Conservation (phyloP, 2,888 invertebrate genomes). For the Pegoplata infirma region DNA sequence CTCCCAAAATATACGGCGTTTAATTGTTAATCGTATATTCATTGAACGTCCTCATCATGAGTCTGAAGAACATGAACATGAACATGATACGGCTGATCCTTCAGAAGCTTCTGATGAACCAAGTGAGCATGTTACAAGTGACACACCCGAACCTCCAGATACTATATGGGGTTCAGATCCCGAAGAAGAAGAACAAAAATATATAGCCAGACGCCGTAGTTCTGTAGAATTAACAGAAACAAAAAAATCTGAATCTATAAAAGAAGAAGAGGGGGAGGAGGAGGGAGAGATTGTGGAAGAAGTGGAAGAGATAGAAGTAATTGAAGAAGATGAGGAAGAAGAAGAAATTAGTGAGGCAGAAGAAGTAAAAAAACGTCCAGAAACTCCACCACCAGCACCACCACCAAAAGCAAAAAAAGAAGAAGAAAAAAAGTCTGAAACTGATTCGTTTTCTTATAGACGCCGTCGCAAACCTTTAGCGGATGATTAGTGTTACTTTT, state of each 20-base stretch:
- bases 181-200: slow-evolving; percentile 70
- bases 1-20: slow-evolving; percentile 79
- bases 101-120: slow-evolving; percentile 64
- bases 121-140: slow-evolving; percentile 58
- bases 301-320: slow-evolving; percentile 63
- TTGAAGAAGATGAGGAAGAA: slow-evolving; percentile 47
- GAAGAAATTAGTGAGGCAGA: slow-evolving; percentile 64
- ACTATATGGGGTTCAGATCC: slow-evolving; percentile 79
- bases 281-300: slow-evolving; percentile 45
- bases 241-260: too few species aligned
- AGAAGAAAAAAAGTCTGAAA: slow-evolving; percentile 30
- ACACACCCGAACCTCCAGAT: slow-evolving; percentile 71
- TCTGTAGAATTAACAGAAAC: slow-evolving; percentile 44
- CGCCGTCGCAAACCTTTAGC: slow-evolving; percentile 61
- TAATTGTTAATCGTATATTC: slow-evolving; percentile 77
- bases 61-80: slow-evolving; percentile 43
- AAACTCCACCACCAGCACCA: slow-evolving; percentile 50
- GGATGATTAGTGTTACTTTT: slow-evolving; percentile 63
- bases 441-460: slow-evolving; percentile 22
- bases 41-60: slow-evolving; percentile 68
- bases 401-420: slow-evolving; percentile 19
- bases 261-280: slow-evolving; percentile 10
- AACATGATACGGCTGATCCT: slow-evolving; percentile 63
- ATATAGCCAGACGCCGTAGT: slow-evolving; percentile 62
- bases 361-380: slow-evolving; percentile 64